phyloP scores from a whole-genome alignment of 2,113 vertebrate species.

The Dolichallabes microphthalmus region DNA sequence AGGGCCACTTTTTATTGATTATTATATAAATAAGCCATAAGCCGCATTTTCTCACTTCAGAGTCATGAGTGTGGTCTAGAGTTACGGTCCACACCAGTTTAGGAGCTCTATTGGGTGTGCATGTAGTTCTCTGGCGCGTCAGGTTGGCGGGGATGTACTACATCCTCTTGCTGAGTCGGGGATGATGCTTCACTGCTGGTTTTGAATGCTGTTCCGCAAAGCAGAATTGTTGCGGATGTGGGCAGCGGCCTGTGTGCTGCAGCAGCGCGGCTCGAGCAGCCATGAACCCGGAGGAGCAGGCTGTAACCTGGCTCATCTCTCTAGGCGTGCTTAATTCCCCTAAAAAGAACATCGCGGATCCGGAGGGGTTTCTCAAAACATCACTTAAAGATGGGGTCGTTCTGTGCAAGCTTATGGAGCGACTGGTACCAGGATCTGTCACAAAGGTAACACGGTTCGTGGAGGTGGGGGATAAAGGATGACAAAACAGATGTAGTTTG shows the following conservation, averaged over 20 bases:
- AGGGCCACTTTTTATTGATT: not conserved
- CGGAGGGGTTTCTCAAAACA: conserved; percentile 86
- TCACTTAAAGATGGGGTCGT: conserved; percentile 91
- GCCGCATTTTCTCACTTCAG: not conserved
- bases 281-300: conserved; percentile 95
- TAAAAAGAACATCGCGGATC: conserved; percentile 91
- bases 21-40: not conserved
- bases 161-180: not conserved
- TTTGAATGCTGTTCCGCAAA: conserved; percentile 45
- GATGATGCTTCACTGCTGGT: not conserved
- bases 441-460: conserved; percentile 79
- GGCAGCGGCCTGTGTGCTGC: conserved; percentile 62
- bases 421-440: conserved; percentile 82
- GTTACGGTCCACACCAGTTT: too few relatives aligned
- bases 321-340: conserved; percentile 93
- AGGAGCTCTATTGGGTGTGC: not conserved
- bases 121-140: not conserved
- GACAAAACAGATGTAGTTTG: too few relatives aligned
- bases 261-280: conserved; percentile 54
- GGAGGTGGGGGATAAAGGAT: not conserved
- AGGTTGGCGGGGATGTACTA: not conserved
- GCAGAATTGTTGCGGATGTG: conserved; percentile 86
- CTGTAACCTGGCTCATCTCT: conserved; percentile 96
- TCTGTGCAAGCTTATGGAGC: conserved; percentile 86
- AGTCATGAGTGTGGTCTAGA: too few relatives aligned